phyloP scores from a whole-genome alignment of 2,113 vertebrate genomes.

The Ceyx margarethae region DNA sequence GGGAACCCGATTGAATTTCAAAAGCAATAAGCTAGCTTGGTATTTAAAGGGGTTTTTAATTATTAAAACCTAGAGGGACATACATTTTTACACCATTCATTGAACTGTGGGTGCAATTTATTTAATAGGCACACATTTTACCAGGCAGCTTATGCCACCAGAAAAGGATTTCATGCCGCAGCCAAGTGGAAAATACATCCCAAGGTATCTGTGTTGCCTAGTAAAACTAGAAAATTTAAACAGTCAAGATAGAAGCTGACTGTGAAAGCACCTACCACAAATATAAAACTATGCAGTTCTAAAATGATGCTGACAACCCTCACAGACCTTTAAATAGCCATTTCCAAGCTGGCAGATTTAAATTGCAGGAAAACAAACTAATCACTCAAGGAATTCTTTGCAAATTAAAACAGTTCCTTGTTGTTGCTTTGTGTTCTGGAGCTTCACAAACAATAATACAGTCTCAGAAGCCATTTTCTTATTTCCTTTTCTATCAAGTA shows the following conservation, averaged over 20 bases:
- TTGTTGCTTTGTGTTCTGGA: constrained; percentile 33
- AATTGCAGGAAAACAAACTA: constrained; percentile 54
- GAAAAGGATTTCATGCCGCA: constrained; percentile 53
- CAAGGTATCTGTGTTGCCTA: constrained; percentile 44
- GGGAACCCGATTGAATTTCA: constrained; percentile 15
- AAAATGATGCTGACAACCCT: constrained; percentile 58
- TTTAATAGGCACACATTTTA: constrained; percentile 56
- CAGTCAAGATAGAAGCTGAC: constrained; percentile 37
- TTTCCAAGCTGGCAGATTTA: constrained; percentile 58
- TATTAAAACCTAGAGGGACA: constrained; percentile 44
- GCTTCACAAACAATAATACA: background rate
- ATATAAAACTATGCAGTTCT: constrained; percentile 43
- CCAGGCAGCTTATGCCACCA: background rate
- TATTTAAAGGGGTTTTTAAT: constrained; percentile 35
- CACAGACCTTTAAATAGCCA: constrained; percentile 60
- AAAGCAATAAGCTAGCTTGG: constrained; percentile 16
- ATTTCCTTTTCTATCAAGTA: background rate
- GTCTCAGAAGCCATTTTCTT: background rate
- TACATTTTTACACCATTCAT: constrained; percentile 41
- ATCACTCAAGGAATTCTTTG: constrained; percentile 51
- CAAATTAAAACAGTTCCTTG: constrained; percentile 49
- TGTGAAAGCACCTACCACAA: constrained; percentile 47
- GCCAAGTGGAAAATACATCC: constrained; percentile 65
- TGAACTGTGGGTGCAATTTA: constrained; percentile 48
- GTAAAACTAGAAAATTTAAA: constrained; percentile 46